phyloP scores from a whole-genome alignment of 2,888 invertebrate species.

The Epirrhoe alternata region DNA sequence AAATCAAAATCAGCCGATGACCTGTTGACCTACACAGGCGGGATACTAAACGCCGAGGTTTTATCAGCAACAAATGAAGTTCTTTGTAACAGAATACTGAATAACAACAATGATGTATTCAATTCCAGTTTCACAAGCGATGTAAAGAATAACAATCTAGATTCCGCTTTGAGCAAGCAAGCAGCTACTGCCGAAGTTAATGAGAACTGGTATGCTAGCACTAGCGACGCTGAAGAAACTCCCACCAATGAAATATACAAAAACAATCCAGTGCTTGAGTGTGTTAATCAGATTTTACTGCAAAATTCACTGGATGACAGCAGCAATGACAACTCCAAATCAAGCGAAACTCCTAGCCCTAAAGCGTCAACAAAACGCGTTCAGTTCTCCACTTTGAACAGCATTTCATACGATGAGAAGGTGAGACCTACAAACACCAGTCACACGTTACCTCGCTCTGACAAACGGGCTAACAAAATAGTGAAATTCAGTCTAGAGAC shows the following conservation, averaged over 20 bases:
- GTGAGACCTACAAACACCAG: slow-evolving; percentile 63
- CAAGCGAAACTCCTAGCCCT: slow-evolving; percentile 78
- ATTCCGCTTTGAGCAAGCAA: slow-evolving; percentile 60
- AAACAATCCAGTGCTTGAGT: slow-evolving; percentile 94
- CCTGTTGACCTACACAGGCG: slow-evolving; percentile 64
- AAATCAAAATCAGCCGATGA: slow-evolving; percentile 75
- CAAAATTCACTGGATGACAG: slow-evolving; percentile 89
- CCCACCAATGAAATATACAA: slow-evolving; percentile 89
- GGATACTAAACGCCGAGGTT: slow-evolving; percentile 66
- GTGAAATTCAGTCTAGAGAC: slow-evolving; percentile 82
- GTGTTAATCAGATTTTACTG: slow-evolving; percentile 93
- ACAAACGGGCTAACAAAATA: slow-evolving; percentile 81
- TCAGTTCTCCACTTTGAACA: slow-evolving; percentile 87
- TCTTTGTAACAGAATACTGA: slow-evolving; percentile 70
- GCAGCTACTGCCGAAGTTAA: slow-evolving; percentile 78
- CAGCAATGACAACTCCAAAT: slow-evolving; percentile 79
- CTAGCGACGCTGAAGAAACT: slow-evolving; percentile 91
- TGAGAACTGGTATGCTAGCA: slow-evolving; percentile 93
- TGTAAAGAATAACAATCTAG: slow-evolving; percentile 71
- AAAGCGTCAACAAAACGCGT: slow-evolving; percentile 84
- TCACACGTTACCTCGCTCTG: slow-evolving; percentile 72
- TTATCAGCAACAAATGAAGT: slow-evolving; percentile 78
- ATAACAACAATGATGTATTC: slow-evolving; percentile 64
- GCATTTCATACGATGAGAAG: slow-evolving; percentile 83
- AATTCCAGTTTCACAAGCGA: slow-evolving; percentile 55